A percentile compares a stretch with the other conserved stretches of the same genome.
These are phyloP conservation scores for Phrynosoma blainvillii DNA, from an alignment of 2,113 vertebrate genomes.

Conservation along the genomic window DNA sequence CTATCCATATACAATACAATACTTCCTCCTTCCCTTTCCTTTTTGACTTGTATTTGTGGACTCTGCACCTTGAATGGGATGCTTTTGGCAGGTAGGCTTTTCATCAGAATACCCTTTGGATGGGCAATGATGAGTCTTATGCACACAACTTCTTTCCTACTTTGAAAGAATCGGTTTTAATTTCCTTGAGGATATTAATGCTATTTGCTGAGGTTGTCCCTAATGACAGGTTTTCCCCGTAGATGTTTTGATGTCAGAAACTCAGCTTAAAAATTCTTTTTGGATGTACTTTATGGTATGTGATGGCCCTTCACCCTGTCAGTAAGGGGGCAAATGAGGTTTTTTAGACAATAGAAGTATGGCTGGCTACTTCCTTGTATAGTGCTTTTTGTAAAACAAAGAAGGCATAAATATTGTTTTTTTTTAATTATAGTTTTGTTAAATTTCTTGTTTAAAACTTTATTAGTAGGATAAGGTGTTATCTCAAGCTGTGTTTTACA, in stretches of 20 bases:
- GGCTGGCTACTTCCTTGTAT: no score
- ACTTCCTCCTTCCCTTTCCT: neutral
- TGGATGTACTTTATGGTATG: no score
- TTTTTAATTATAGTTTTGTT: no score
- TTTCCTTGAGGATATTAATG: neutral
- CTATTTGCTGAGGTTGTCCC: neutral
- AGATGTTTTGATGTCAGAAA: neutral
- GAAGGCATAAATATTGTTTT: no score
- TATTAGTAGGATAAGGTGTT: no score
- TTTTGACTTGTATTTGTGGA: neutral
- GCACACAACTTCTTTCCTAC: neutral
- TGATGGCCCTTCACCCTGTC: no score
- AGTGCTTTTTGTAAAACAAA: no score
- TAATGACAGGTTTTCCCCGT: neutral
- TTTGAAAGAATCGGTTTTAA: neutral
- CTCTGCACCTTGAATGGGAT: neutral
- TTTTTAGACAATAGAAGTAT: no score
- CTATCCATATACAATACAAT: neutral
- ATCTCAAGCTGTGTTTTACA: no score
- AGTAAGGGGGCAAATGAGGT: no score
- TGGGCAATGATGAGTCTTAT: neutral
- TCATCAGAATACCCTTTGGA: neutral
- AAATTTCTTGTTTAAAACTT: no score
- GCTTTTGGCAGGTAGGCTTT: neutral
- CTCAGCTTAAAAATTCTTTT: neutral